A percentile compares a stretch with the other conserved stretches of the same genome.
These are phyloP conservation scores for Brachypterus glaber DNA, from an alignment of 2,888 invertebrate genomes.

Conservation along the genomic window DNA sequence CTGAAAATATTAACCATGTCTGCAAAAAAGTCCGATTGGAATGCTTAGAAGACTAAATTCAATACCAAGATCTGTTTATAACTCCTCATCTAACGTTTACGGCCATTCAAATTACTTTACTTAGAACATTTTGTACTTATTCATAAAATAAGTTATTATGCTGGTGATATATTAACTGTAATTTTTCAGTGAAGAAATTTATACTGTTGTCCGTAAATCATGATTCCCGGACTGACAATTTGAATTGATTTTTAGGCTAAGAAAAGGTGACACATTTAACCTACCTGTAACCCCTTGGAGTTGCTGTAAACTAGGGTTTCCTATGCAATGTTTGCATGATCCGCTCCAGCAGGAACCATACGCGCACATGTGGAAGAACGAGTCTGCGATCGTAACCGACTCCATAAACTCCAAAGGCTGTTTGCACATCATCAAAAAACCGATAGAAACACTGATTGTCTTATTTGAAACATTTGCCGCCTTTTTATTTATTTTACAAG, in stretches of 20 bases:
- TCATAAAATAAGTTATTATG: slow-evolving; percentile 3
- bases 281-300: slow-evolving; percentile 50
- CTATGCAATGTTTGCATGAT: slow-evolving; percentile 53
- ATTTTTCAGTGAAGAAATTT: too few relatives aligned
- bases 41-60: too few relatives aligned
- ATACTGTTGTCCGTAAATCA: too few relatives aligned
- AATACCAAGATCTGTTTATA: too few relatives aligned
- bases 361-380: slow-evolving; percentile 34
- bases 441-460: slow-evolving; percentile 29
- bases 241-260: slow-evolving; percentile 7
- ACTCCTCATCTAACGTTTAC: too few relatives aligned
- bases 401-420: slow-evolving; percentile 38
- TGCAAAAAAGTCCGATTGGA: too few relatives aligned
- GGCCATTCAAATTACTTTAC: too few relatives aligned
- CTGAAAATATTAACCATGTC: too few relatives aligned
- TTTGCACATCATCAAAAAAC: slow-evolving; percentile 31
- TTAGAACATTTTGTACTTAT: too few relatives aligned
- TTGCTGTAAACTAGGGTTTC: slow-evolving; percentile 49
- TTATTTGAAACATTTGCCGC: slow-evolving; percentile 27
- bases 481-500: slow-evolving; percentile 23
- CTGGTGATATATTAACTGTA: too few relatives aligned
- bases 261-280: slow-evolving; percentile 19
- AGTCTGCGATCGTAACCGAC: slow-evolving; percentile 30
- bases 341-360: slow-evolving; percentile 45
- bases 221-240: too few relatives aligned